Base-by-base conservation (phyloP, 2,888 invertebrate genomes). In the Drosophila austrosaltans region DNA sequence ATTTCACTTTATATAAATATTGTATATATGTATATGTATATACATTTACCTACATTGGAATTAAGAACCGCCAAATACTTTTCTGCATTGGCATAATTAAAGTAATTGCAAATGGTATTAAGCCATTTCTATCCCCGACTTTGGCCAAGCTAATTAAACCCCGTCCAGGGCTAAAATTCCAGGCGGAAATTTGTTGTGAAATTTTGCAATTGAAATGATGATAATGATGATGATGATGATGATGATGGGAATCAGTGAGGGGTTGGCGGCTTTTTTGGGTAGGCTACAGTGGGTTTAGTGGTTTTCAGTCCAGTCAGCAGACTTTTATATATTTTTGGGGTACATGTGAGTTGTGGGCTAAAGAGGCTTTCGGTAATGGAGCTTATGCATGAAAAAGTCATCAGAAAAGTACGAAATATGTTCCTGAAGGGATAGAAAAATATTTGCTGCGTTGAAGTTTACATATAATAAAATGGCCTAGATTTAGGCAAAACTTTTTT, bases 121-220 rank as follows among this genome's bases (percentile, higher is more conserved):
- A 83, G 83, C 87, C 87, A 83, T 83, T 83, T 86, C 87, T 88
- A 89, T 78, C 66, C 73, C 87, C 83, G 78, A 74, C 83, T 83
- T 76, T 84, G 72, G 56, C n/a, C 22, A 39, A 57, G 71, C 82
- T 79, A 87, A 82, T 82, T 87, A 82, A 82, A 82, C 88, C 77
- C 69, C 64, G 65, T 72, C 6, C 65, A 75, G 75, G 76, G 69
- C 67, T 53, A 78, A 72, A 63, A 71, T 72, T 66, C 57, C 30
- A 65, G 66, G 53, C 72, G 72, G 72, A 72, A 72, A 66, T 72
- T 57, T 66, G 71, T 54, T 62, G 53, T 59, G 72, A 61, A 66
- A 72, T 72, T 65, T 62, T 71, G 59, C 69, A 69, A 63, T 58
- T 63, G 57, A 72, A 72, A 72, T 72, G 58, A 72, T 71, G 72